Base-by-base conservation (phyloP, 2,113 vertebrate species). In the Centropus bengalensis region DNA sequence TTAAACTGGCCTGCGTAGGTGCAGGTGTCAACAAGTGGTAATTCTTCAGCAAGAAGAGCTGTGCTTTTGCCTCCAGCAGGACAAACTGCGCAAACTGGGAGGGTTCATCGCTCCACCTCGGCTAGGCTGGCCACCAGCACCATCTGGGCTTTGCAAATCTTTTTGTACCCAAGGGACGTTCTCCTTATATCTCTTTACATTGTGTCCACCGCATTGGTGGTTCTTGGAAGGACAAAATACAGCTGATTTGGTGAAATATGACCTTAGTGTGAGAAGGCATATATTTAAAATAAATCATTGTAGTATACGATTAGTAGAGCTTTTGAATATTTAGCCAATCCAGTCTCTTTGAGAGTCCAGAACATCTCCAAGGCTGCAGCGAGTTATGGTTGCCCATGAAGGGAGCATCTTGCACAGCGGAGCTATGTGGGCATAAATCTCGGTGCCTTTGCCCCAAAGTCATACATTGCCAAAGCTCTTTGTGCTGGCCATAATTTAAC, bases 331-430 rank as follows among this genome's bases (percentile, higher is more conserved):
- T 85, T 64, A 62, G 17, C 32, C 82, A 56, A 42, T 52, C n/a
- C 26, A 24, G 13, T 54, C 14, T 77, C n/a, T 76, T 6, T 12
- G 28, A 59, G 59, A 40, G 32, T 42, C 51, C 30, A 70, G 51
- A 89, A 21, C 11, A 78, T 59, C 42, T 74, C 22, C 33, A 60
- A 89, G 40, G 10, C 52, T 91, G 38, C 33, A 59, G 21, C 0
- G 2, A 49, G 33, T 47, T 52, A 23, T 2, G 0, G 8, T 14
- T 47, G 19, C 40, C 49, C 32, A 30, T 23, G 36, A 67, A 52
- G 9, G 33, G 28, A 70, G 3, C 17, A 22, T 49, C 33, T 32
- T 68, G 4, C 0, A 1, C 55, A 58, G 0, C 52, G 26, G 22
- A 64, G 40, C 32, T 22, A 40, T 0, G 0, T 45, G 26, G 14